phyloP scores from a whole-genome alignment of 2,888 invertebrate species.

The Gymnocheta viridis region DNA sequence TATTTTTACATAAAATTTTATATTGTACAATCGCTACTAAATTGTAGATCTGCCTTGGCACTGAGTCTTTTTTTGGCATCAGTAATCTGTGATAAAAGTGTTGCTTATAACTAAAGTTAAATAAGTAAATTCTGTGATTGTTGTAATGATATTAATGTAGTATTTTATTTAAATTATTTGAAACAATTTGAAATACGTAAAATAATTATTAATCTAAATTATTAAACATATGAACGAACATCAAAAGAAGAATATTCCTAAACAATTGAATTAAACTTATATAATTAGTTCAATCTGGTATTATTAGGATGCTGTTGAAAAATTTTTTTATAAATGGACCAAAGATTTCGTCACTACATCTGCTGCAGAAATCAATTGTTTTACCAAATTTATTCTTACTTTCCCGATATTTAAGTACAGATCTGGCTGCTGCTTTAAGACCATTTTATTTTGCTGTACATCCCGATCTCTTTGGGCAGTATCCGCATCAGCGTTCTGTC shows the following conservation, averaged over 20 bases:
- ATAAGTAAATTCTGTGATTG: no score
- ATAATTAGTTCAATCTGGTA: constrained; percentile 36
- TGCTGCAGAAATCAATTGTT: not conserved
- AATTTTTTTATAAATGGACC: constrained; percentile 26
- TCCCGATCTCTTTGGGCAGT: constrained; percentile 96
- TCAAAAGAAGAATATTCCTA: not conserved
- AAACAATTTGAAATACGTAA: no score
- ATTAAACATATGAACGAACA: not conserved
- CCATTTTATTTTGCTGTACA: constrained; percentile 98
- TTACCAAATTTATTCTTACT: not conserved
- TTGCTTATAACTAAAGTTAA: no score
- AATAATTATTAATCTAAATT: no score
- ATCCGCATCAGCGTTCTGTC: constrained; percentile 92
- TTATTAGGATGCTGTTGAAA: constrained; percentile 50
- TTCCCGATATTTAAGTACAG: constrained; percentile 85
- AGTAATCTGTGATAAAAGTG: no score
- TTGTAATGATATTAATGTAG: no score
- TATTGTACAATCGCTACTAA: no score
- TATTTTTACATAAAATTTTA: no score
- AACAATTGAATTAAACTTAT: constrained; percentile 27
- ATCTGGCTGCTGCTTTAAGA: constrained; percentile 93
- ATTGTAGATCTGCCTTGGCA: no score
- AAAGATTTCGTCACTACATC: constrained; percentile 8
- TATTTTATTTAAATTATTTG: no score
- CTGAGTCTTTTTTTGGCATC: no score